Base-by-base conservation (phyloP, 2,888 invertebrate genomes). In the Timema podura region DNA sequence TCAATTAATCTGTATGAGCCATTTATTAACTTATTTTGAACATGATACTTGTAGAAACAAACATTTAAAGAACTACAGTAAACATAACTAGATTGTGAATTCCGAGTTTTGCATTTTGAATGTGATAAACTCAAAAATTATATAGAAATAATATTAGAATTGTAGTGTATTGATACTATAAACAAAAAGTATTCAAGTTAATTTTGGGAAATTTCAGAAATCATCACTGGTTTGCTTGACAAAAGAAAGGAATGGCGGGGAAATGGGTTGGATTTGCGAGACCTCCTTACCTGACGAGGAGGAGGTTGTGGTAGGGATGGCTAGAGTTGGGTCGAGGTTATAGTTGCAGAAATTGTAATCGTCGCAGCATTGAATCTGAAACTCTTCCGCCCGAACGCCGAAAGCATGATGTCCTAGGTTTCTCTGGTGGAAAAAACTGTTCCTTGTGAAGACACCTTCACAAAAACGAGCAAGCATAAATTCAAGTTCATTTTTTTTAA, bases 351-450 rank as follows among this genome's bases (percentile, higher is more conserved):
- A 83, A 81, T 88, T 85, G 79, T 79, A 81, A 78, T 83, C 79
- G 77, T 83, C 81, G 82, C 88, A 88, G 81, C 85, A 85, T 73
- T 77, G 76, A 75, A 78, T 79, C 74, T 79, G 78, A 75, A 75
- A 77, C 78, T 80, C 74, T 73, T 78, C 76, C 75, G 80, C 79
- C 74, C 80, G 80, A 51, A 51, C 78, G 79, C 75, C 76, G 79
- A 30, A 30, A 76, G 81, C 87, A 87, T 81, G 78, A 80, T 75
- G 79, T 78, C 65, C 30, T 30, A 30, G 87, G 84, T 76, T 82
- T 80, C 80, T 87, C 88, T 77, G 87, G 88, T 76, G 89, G 89
- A 78, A 88, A 85, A 85, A 83, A 83, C 72, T 81, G 76, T 73
- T 77, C 76, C 81, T 81, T 82, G 76, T 82, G 78, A 77, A 85